Conservation (phyloP, 2,113 vertebrate species). For the Cheirogaleus medius region DNA sequence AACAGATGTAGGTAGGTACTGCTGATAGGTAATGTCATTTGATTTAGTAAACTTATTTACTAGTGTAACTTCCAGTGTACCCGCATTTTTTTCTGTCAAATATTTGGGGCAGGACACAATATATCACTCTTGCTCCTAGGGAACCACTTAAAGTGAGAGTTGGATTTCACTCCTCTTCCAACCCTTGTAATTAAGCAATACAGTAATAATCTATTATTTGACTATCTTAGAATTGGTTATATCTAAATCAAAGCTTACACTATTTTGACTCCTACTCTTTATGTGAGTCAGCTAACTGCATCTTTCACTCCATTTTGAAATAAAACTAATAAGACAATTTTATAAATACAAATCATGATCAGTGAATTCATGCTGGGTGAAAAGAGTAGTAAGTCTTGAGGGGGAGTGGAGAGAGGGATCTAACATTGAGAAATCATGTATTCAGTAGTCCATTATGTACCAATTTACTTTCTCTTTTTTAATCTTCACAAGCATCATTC, state of each 20-base stretch:
- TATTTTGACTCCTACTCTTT: constrained; percentile 14
- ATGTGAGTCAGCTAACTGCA: background rate
- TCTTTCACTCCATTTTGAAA: background rate
- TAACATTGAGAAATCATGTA: background rate
- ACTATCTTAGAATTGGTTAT: background rate
- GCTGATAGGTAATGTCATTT: background rate
- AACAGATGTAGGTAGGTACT: background rate
- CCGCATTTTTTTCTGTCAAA: background rate
- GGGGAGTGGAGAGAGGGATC: background rate
- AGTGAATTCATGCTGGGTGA: background rate
- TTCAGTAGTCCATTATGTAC: background rate
- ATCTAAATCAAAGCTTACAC: constrained; percentile 33
- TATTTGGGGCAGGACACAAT: constrained; percentile 4
- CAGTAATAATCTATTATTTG: background rate
- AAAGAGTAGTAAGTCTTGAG: background rate
- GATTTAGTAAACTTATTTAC: background rate
- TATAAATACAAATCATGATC: constrained; percentile 31
- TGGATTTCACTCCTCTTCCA: constrained; percentile 29
- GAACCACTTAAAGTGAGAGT: background rate
- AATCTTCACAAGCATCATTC: background rate
- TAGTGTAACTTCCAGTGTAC: background rate
- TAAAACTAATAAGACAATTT: background rate
- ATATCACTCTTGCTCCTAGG: background rate
- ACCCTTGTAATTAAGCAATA: constrained; percentile 1
- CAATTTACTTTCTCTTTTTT: constrained; percentile 42